Evolutionary conservation across 2,888 invertebrate species (phyloP).

Genomic region (Athrips mouffetella): DNA sequence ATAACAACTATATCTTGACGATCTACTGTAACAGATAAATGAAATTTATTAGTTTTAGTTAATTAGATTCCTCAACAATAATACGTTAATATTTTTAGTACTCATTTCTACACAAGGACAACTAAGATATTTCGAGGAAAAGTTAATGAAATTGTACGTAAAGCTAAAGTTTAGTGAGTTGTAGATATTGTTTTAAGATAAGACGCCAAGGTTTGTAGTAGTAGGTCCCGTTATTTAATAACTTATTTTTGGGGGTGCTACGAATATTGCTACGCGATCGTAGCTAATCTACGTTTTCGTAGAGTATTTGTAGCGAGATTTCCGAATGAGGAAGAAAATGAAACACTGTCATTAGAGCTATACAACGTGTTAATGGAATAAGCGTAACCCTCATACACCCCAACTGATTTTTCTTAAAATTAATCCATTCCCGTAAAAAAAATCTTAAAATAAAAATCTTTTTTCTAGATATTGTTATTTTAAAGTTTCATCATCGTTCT

Average conservation of each 20-base stretch:
- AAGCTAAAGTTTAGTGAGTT: neutral
- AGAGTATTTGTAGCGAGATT: too few species aligned
- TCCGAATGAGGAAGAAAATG: too few species aligned
- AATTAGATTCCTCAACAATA: neutral
- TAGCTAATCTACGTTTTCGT: neutral
- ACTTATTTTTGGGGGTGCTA: neutral
- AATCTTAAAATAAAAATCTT: too few species aligned
- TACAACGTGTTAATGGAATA: too few species aligned
- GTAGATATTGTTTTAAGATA: neutral
- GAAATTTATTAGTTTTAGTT: neutral
- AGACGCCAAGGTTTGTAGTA: neutral
- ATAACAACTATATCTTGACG: neutral
- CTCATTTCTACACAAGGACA: neutral
- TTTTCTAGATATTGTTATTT: too few species aligned
- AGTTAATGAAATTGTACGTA: neutral
- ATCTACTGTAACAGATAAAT: neutral
- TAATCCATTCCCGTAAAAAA: too few species aligned
- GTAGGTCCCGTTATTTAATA: neutral
- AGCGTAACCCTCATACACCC: too few species aligned
- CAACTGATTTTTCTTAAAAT: too few species aligned
- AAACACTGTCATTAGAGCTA: too few species aligned
- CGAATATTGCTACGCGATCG: conserved; percentile 4
- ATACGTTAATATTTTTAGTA: neutral
- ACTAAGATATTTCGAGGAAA: neutral
- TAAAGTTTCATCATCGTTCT: too few species aligned